Evolutionary conservation across 2,797 vertebrate species (phyloP).

Genomic region (Euthynnus affinis): DNA sequence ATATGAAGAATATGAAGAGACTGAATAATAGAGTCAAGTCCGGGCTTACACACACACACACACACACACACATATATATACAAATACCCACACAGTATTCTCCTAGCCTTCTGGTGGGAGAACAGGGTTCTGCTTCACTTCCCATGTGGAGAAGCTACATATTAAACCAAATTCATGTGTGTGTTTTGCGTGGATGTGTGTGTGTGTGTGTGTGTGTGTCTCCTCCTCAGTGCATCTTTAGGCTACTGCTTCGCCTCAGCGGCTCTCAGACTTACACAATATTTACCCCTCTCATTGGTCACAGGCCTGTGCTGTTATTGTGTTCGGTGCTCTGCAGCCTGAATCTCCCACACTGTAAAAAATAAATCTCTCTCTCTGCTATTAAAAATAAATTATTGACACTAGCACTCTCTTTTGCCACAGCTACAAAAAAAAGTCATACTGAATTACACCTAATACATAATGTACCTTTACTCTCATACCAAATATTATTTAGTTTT

Average conservation of each 20-base stretch:
- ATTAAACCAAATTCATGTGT: constrained; percentile 81
- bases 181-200: constrained; percentile 35
- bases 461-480: not conserved
- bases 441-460: not conserved
- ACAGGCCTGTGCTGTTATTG: constrained; percentile 64
- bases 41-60: constrained; percentile 6
- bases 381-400: constrained; percentile 64
- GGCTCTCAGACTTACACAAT: constrained; percentile 75
- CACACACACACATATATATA: constrained; percentile 36
- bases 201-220: constrained; percentile 16
- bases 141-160: constrained; percentile 82
- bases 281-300: constrained; percentile 75
- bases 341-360: constrained; percentile 43
- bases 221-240: constrained; percentile 73
- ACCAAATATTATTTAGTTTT: no score
- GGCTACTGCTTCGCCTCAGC: constrained; percentile 75
- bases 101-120: constrained; percentile 68
- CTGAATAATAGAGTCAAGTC: constrained; percentile 82
- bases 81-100: constrained; percentile 40
- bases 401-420: not conserved
- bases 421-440: not conserved
- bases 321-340: constrained; percentile 50
- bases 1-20: constrained; percentile 79
- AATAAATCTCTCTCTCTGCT: not conserved
- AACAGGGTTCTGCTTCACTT: constrained; percentile 83